Base-by-base conservation (phyloP, 2,888 invertebrate species). In the Drosophila ochracea region DNA sequence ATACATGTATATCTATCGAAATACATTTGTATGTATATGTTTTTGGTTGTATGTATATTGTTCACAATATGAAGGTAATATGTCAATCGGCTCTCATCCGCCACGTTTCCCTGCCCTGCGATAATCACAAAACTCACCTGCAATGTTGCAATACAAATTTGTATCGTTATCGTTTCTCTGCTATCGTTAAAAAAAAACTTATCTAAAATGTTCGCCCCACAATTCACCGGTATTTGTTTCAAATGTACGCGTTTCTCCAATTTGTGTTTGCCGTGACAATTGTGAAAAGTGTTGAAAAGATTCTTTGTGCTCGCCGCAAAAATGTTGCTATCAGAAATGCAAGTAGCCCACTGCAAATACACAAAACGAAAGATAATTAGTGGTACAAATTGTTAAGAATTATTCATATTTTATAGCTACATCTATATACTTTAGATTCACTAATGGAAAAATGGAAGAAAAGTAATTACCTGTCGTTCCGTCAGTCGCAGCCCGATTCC, bases 51-150 rank as follows among this genome's bases (percentile, higher is more conserved):
- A 68, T 69, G 61, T 65, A 39, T 59, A 39, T 71, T 61, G 76
- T 72, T 72, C 68, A 74, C 70, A 61, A 64, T 62, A 55, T 72
- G 47, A 49, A 76, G 77, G 76, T 77, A 80, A 79, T 73, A 54
- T 69, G 73, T 79, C 76, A 43, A 33, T 65, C 73, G 80, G 76
- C 43, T 21, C 37, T 64, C 58, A 41, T 28, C 43, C 33, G 59
- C 60, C 69, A 68, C 57, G 11, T 63, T 54, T 69, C 64, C 73
- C 67, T 67, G 66, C 71, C 73, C 70, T 66, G 68, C 66, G 58
- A 49, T 74, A 39, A 80, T 78, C 76, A 75, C 63, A 74, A 65
- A 80, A 77, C 76, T 82, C 68, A 80, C 78, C 84, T 78, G 83
- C 69, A 67, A 67, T 54, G 52, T 76, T 77, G 54, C 59, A 73